phyloP scores from a whole-genome alignment of 2,797 vertebrate genomes.

The Melanotaenia boesemani region DNA sequence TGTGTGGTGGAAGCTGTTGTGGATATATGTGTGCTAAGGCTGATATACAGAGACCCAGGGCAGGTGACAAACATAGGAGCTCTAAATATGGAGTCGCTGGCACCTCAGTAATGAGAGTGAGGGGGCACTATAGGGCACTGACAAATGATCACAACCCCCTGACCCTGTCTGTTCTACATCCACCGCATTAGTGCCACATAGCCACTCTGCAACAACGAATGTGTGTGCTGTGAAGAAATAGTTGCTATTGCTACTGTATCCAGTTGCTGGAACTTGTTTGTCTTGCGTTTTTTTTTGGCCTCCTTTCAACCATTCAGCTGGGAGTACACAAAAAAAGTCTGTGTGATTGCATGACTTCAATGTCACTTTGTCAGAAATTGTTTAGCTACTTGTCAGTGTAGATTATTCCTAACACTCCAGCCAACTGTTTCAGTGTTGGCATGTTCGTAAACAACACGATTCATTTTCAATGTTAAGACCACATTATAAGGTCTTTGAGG shows the following conservation, averaged over 20 bases:
- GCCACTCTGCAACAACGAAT: constrained; percentile 40
- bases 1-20: constrained; percentile 53
- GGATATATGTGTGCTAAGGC: constrained; percentile 15
- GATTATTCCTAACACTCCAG: constrained; percentile 65
- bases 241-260: constrained; percentile 25
- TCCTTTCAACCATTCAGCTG: constrained; percentile 41
- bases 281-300: constrained; percentile 30
- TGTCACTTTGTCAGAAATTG: constrained; percentile 66
- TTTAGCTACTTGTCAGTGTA: constrained; percentile 60
- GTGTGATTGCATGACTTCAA: constrained; percentile 51
- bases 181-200: constrained; percentile 32
- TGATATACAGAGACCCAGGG: constrained; percentile 62
- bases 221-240: constrained; percentile 25
- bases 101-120: constrained; percentile 71
- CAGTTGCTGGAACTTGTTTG: constrained; percentile 33
- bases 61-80: constrained; percentile 57
- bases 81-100: constrained; percentile 72
- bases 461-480: constrained; percentile 46
- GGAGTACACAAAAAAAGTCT: constrained; percentile 30
- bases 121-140: constrained; percentile 37
- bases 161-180: constrained; percentile 43
- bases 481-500: constrained; percentile 33
- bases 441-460: constrained; percentile 54
- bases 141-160: constrained; percentile 48
- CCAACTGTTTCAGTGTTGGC: constrained; percentile 63